Percentiles rank a stretch among this genome's conserved stretches.
Evolutionary conservation across 2,113 vertebrate species (phyloP).

Genomic region (Sialia sialis): DNA sequence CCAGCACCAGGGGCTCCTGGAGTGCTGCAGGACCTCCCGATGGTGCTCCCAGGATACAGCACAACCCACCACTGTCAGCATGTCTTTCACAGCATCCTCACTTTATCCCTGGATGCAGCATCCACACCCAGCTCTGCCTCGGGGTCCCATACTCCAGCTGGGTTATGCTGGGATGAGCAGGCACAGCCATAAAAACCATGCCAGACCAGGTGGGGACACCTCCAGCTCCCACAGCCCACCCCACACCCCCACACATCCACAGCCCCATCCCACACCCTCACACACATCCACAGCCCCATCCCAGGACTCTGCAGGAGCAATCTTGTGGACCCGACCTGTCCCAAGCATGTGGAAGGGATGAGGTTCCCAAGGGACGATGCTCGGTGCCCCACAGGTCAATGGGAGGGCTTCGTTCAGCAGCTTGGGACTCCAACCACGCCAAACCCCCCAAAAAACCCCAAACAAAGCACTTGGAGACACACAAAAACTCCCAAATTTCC

Average conservation of each 20-base stretch:
- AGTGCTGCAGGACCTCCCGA: neutral
- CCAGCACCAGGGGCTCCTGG: too few relatives aligned
- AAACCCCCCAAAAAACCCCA: neutral
- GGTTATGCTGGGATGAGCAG: rapidly evolving
- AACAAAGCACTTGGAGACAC: neutral
- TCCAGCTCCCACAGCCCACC: neutral
- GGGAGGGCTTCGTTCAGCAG: neutral
- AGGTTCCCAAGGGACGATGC: neutral
- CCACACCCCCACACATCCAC: neutral
- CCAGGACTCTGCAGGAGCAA: neutral
- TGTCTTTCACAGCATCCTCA: neutral
- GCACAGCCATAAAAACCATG: neutral
- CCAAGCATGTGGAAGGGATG: neutral
- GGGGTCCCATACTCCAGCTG: neutral
- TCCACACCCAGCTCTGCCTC: neutral
- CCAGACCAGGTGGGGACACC: neutral
- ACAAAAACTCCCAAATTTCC: neutral
- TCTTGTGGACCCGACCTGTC: rapidly evolving
- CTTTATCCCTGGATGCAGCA: rapidly evolving
- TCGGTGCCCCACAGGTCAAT: rapidly evolving
- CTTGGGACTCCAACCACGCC: neutral
- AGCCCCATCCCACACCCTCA: neutral
- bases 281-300: neutral
- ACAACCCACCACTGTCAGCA: rapidly evolving
- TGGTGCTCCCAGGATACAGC: neutral